These are phyloP conservation scores for Plotosus lineatus DNA, from an alignment of 2,113 vertebrate species.

Conservation along the genomic window DNA sequence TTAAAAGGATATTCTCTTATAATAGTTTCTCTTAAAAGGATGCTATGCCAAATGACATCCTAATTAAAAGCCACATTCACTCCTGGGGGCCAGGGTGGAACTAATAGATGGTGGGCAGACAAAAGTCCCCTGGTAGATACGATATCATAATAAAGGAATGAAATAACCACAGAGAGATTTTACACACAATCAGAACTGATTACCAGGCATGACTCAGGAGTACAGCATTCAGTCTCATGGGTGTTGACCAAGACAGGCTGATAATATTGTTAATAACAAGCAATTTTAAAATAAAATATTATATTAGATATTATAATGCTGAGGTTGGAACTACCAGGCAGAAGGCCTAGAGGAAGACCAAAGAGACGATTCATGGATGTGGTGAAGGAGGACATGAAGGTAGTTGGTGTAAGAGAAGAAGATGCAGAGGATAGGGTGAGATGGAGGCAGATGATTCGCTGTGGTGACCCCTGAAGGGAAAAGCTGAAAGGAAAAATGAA, in stretches of 20 bases:
- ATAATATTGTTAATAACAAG: background rate
- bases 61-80: background rate
- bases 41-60: background rate
- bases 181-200: constrained; percentile 32
- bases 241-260: constrained; percentile 43
- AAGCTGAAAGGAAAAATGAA: too few species aligned
- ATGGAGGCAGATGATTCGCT: too few species aligned
- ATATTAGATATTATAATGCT: too few species aligned
- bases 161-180: constrained; percentile 20
- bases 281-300: background rate
- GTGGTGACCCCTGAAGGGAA: too few species aligned
- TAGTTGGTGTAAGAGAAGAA: too few species aligned
- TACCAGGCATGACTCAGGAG: constrained; percentile 4
- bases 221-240: constrained; percentile 47
- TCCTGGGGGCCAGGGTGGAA: constrained; percentile 45
- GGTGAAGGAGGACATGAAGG: too few species aligned
- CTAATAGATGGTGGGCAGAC: constrained; percentile 62
- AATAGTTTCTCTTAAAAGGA: background rate
- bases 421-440: too few species aligned
- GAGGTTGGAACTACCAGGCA: too few species aligned
- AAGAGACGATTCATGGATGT: too few species aligned
- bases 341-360: too few species aligned
- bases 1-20: too few species aligned
- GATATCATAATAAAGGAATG: constrained; percentile 36
- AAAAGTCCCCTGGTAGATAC: constrained; percentile 57